Evolutionary conservation across 2,113 vertebrate genomes (phyloP).

Genomic region (Anarhynchus alexandrinus): DNA sequence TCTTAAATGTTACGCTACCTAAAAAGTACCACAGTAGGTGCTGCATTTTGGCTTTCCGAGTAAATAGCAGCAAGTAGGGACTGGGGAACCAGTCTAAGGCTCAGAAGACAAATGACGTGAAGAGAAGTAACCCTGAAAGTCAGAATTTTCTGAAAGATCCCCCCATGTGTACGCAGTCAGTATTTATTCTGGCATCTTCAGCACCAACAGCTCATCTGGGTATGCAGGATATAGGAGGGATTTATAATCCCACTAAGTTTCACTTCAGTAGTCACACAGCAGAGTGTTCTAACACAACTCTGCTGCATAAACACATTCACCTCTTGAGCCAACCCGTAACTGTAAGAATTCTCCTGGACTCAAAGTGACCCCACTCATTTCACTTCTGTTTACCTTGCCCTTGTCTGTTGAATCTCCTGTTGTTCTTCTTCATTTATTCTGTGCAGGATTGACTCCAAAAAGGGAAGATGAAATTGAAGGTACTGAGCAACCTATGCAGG

Average conservation of each 20-base stretch:
- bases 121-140: neutral
- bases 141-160: neutral
- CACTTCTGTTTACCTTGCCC: conserved; percentile 73
- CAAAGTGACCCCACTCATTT: no score
- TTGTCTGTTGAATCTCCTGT: conserved; percentile 78
- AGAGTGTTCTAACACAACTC: no score
- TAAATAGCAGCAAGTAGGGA: neutral
- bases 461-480: conserved; percentile 84
- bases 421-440: conserved; percentile 84
- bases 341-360: neutral
- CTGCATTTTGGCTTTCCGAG: neutral
- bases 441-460: conserved; percentile 84
- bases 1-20: rapidly evolving
- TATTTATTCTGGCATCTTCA: neutral
- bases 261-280: neutral
- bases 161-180: neutral
- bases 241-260: neutral
- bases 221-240: neutral
- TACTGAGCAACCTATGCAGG: conserved; percentile 87
- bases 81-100: neutral
- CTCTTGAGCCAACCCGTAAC: neutral
- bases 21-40: rapidly evolving
- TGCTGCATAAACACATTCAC: rapidly evolving
- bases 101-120: neutral
- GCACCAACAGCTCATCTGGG: neutral